Base-by-base conservation (phyloP, 2,113 vertebrate genomes). In the Pampusana beccarii region DNA sequence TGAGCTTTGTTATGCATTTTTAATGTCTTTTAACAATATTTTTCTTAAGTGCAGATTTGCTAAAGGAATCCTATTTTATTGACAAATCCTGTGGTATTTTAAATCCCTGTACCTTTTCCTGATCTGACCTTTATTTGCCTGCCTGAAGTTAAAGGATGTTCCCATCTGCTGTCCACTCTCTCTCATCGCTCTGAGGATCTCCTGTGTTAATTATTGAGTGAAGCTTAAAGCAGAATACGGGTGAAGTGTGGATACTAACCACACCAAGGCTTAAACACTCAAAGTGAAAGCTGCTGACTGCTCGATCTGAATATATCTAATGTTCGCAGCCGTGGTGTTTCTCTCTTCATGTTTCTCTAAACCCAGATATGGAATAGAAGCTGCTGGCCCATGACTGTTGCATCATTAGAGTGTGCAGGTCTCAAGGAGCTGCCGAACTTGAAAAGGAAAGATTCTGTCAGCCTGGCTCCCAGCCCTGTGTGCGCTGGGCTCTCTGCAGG, bases 231-330 rank as follows among this genome's bases (percentile, higher is more conserved):
- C 80, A 62, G 23, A 84, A 53, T 56, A 42, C 25, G 4, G 2
- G 16, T 36, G 62, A 83, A 66, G 50, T 56, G 60, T 72, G 61
- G n/a, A 16, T 28, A 38, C 53, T 60, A 61, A 73, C 71, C 72
- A 62, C 79, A 33, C 33, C 14, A 38, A 78, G 80, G 20, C 42
- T 66, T 57, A 34, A 78, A 54, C n/a, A 26, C 51, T 91, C 87
- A 58, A 46, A 95, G 17, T 64, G 88, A 81, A 91, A 90, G 78
- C 88, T 93, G 73, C 65, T 58, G 9, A 16, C 65, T 93, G 80
- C 77, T 92, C 17, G 1, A 42, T 61, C 44, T 93, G 71, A 82
- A 34, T 62, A 14, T 8, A 24, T 61, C 91, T 54, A 2, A 24
- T 65, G 70, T 33, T 87, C 75, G 57, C 38, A 40, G 67, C 4